Evolutionary conservation across 2,113 vertebrate species (phyloP).

Genomic region (Nothoprocta perdicaria): DNA sequence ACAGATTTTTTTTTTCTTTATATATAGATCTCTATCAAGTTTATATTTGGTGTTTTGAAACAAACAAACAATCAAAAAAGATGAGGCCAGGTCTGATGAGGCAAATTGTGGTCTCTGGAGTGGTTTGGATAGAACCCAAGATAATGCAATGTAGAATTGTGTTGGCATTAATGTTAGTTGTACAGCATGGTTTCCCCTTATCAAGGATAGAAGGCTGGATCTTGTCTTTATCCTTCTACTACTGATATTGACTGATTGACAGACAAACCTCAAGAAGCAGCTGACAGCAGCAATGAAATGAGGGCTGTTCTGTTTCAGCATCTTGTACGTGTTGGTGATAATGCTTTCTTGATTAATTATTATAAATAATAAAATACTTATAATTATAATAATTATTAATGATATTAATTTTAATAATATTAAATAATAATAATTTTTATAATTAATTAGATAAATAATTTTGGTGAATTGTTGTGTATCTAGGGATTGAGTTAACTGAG

Average conservation of each 20-base stretch:
- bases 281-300: not conserved
- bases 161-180: not conserved
- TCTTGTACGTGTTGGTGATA: not conserved
- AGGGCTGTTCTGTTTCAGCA: not conserved
- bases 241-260: not conserved
- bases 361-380: too few species aligned
- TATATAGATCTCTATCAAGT: not conserved
- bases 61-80: not conserved
- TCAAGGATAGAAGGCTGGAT: not conserved
- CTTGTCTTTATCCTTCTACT: not conserved
- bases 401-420: too few species aligned
- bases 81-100: not conserved
- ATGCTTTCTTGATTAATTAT: not conserved
- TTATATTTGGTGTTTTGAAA: not conserved
- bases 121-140: not conserved
- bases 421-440: too few species aligned
- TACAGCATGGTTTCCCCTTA: not conserved
- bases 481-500: not conserved
- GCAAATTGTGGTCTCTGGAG: not conserved
- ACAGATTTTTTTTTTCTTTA: not conserved
- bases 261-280: not conserved
- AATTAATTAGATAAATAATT: not conserved
- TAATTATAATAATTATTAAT: too few species aligned
- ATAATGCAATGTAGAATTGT: not conserved
- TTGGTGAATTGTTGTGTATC: not conserved